These are phyloP conservation scores for Heteromormyrus szaboi DNA, from an alignment of 2,797 vertebrate species.

Conservation along the genomic window DNA sequence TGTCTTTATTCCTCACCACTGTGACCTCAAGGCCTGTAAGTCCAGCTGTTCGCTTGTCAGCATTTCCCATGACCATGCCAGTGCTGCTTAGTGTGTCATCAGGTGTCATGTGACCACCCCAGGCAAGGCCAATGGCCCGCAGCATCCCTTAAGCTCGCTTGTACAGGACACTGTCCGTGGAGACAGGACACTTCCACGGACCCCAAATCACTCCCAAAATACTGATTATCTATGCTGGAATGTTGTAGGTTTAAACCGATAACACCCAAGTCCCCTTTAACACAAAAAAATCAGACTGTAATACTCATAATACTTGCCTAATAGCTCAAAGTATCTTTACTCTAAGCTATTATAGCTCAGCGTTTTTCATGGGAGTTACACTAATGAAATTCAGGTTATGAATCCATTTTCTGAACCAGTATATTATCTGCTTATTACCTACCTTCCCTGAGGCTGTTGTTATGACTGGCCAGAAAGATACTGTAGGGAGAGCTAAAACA, in stretches of 20 bases:
- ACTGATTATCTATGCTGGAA: background rate
- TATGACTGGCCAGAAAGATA: background rate
- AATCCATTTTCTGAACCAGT: background rate
- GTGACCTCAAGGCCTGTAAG: background rate
- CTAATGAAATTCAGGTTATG: slow-evolving; percentile 3
- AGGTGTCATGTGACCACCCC: background rate
- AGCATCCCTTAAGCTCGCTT: background rate
- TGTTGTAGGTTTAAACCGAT: background rate
- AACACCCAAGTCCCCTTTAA: background rate
- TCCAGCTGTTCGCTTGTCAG: background rate
- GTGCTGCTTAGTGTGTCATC: background rate
- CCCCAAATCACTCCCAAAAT: background rate
- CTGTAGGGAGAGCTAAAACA: background rate
- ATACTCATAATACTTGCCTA: background rate
- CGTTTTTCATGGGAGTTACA: background rate
- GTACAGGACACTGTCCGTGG: background rate
- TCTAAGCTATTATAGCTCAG: background rate
- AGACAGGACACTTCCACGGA: background rate
- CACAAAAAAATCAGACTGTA: background rate
- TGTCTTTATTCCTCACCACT: background rate
- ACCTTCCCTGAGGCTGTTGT: background rate
- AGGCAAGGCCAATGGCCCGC: background rate
- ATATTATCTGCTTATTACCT: background rate
- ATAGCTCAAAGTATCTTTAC: background rate
- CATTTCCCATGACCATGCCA: background rate